A percentile compares a stretch with the other conserved stretches of the same genome.
phyloP scores from a whole-genome alignment of 1,140 invertebrate species.

The Dreissena rostriformis region DNA sequence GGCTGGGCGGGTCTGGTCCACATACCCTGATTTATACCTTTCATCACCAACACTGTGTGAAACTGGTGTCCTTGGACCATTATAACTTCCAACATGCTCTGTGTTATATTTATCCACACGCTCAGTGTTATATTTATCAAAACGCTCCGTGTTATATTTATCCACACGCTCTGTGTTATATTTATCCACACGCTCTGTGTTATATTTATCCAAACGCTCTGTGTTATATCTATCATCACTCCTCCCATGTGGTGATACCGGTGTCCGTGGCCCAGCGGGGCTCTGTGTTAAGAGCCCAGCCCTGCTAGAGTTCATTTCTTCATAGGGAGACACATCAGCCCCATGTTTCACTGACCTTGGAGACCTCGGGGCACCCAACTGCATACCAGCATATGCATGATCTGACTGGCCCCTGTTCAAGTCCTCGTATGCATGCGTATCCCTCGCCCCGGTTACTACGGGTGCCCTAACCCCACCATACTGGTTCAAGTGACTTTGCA shows the following conservation, averaged over 20 bases:
- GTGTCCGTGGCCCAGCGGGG: background rate
- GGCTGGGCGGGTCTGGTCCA: background rate
- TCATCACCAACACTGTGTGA: background rate
- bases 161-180: background rate
- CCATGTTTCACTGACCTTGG: background rate
- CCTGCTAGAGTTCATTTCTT: constrained; percentile 24
- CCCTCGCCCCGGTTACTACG: background rate
- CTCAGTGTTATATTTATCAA: constrained; percentile 23
- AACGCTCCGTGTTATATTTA: background rate
- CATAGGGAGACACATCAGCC: constrained; percentile 25
- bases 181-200: background rate
- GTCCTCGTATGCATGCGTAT: constrained; percentile 30
- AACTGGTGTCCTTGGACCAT: background rate
- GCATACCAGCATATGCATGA: constrained; percentile 18
- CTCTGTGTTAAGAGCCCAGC: too few relatives aligned
- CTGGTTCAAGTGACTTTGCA: background rate
- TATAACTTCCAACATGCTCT: background rate
- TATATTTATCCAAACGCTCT: constrained; percentile 4
- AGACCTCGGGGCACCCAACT: background rate
- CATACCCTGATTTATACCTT: background rate
- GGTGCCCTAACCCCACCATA: background rate
- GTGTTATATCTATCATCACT: constrained; percentile 16
- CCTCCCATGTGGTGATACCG: background rate
- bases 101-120: constrained; percentile 6
- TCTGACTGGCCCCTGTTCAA: constrained; percentile 30